These are phyloP conservation scores for Monoplex corrugatus DNA, from an alignment of 2,888 invertebrate species.

Conservation along the genomic window DNA sequence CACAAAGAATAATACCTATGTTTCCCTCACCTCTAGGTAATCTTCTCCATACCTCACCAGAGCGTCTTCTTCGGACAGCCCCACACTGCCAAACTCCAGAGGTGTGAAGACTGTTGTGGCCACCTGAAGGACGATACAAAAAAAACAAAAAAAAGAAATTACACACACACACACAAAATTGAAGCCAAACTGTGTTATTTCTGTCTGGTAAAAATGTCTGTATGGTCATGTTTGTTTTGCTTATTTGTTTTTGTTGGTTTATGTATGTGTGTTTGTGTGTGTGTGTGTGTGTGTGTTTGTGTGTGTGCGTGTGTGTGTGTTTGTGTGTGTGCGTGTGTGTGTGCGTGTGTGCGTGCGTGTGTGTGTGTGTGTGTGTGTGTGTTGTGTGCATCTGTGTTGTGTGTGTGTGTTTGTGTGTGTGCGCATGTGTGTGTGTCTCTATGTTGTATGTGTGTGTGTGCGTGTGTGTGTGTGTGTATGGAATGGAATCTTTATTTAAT, in stretches of 20 bases:
- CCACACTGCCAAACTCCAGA: conserved; percentile 97
- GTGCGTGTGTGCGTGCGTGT: too few relatives aligned
- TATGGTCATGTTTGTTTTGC: background rate
- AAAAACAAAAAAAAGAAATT: too few relatives aligned
- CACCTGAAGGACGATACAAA: conserved; percentile 62
- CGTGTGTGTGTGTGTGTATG: too few relatives aligned
- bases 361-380: too few relatives aligned
- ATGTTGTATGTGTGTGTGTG: conserved; percentile 14
- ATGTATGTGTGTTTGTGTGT: too few relatives aligned
- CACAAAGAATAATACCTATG: too few relatives aligned
- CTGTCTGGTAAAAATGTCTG: background rate
- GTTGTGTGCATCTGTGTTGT: background rate
- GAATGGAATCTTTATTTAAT: too few relatives aligned
- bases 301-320: too few relatives aligned
- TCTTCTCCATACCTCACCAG: conserved; percentile 87
- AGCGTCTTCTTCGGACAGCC: conserved; percentile 94
- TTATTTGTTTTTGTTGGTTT: background rate
- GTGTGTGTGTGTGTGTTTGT: too few relatives aligned
- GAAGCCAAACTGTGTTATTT: too few relatives aligned
- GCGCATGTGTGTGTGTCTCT: background rate
- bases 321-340: too few relatives aligned
- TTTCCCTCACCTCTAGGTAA: conserved; percentile 87
- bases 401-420: background rate
- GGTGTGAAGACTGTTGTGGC: conserved; percentile 98
- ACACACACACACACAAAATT: too few relatives aligned